phyloP scores from a whole-genome alignment of 2,888 invertebrate species.

The Drosophila glabriapex region DNA sequence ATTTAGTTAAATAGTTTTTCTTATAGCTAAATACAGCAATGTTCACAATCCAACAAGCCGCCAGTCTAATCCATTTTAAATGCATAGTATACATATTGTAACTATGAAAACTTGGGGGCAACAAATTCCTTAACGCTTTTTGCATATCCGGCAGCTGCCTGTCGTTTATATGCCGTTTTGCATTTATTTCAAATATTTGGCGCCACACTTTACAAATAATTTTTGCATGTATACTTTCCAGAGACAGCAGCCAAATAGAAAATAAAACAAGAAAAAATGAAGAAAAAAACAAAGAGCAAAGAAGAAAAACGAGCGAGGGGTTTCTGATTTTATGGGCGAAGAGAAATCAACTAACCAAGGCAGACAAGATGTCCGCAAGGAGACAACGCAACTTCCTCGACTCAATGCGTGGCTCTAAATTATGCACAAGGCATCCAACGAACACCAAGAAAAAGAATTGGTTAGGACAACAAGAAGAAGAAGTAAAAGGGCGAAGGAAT shows the following conservation, averaged over 20 bases:
- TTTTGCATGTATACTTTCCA: conserved; percentile 64
- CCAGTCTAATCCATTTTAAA: conserved; percentile 6
- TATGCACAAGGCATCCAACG: conserved; percentile 62
- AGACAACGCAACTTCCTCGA: conserved; percentile 52
- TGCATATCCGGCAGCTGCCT: conserved; percentile 54
- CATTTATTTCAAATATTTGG: conserved; percentile 75
- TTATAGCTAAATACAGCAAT: not conserved
- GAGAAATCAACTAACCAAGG: conserved; percentile 61
- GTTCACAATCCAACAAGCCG: not conserved
- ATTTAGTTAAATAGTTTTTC: not conserved
- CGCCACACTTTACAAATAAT: conserved; percentile 71
- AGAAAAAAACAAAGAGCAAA: conserved; percentile 6
- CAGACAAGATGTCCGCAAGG: conserved; percentile 61
- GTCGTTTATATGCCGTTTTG: conserved; percentile 72
- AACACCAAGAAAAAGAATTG: conserved; percentile 13
- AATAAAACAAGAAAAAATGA: conserved; percentile 18
- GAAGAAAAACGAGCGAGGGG: conserved; percentile 38
- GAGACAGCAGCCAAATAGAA: conserved; percentile 26
- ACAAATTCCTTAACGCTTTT: conserved; percentile 53
- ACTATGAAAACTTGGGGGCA: conserved; percentile 27
- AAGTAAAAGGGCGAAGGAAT: not conserved
- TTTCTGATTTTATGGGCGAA: conserved; percentile 61
- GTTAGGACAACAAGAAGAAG: not conserved
- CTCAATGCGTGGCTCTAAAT: conserved; percentile 73
- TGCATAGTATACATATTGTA: conserved; percentile 7